Evolutionary conservation across 2,888 invertebrate species (phyloP), one percentile per base, ranked within the genome.

Genomic region (Drosophila sordidula): DNA sequence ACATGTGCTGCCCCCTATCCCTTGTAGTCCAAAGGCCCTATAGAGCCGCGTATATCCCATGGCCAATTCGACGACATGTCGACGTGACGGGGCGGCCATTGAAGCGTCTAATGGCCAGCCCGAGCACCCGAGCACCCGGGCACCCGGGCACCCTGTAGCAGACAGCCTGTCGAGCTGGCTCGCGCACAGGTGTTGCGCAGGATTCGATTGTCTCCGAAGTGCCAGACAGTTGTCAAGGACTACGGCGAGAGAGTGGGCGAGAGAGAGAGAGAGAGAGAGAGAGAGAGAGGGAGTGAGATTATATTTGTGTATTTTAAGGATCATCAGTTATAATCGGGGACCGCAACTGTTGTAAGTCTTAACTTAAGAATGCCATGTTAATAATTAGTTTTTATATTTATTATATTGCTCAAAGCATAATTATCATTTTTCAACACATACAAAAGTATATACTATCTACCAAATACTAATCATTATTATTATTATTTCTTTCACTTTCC

Each of bases 141-240:
- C 26, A 5, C 26, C 29, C 29, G 8, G 6, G 32, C 61, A 65
- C 55, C 52, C 63, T 65, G 56, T 69, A 44, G 41, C 22, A 49
- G 56, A 41, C 58, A 69, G 56, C 63, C 58, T 59, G 70, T 49
- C 52, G 38, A 42, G 50, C 39, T 44, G 49, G 3, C 73, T 68
- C 54, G 49, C 52, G 59, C 70, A 73, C 83, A 83, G 72, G 77
- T 82, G 80, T 62, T 78, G 83, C 68, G 70, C 75, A 69, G 70
- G 63, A 70, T 66, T 71, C 32, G 36, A 45, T 49, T 63, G 68
- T 68, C 58, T 44, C 29, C 12, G 12, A 29, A 16, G 44, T 52
- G 29, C 26, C 18, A n/a, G 9, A 11, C 42, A 39, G 47, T 70
- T 58, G 50, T 36, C 58, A 25, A n/a, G 41, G 41, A 26, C 44